Evolutionary conservation across 2,888 invertebrate species (phyloP).

Genomic region (Trachelus iudaicus): DNA sequence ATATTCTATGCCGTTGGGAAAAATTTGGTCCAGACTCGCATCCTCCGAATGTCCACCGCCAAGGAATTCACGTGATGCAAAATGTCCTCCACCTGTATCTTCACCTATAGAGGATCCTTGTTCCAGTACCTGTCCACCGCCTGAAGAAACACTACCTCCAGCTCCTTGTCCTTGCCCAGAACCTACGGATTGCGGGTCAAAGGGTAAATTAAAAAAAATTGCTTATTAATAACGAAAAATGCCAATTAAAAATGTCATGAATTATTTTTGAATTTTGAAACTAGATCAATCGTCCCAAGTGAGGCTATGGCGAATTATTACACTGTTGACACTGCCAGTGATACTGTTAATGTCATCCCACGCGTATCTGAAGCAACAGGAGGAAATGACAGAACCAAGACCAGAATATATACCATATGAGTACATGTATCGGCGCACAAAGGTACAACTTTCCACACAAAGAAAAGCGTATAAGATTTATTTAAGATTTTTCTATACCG

Average conservation of each 20-base stretch:
- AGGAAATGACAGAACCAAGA: constrained; percentile 33
- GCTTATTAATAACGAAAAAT: neutral
- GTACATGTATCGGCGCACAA: constrained; percentile 39
- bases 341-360: neutral
- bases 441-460: constrained; percentile 31
- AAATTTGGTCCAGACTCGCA: neutral
- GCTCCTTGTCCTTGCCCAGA: neutral
- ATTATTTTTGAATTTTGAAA: neutral
- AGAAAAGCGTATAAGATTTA: neutral
- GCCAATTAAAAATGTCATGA: neutral
- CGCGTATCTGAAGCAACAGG: constrained; percentile 5
- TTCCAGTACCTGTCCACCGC: neutral
- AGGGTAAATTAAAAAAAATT: neutral
- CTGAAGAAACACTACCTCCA: neutral
- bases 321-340: neutral
- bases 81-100: neutral
- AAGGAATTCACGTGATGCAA: neutral
- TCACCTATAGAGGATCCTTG: neutral
- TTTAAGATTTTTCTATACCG: constrained; percentile 6
- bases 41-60: neutral
- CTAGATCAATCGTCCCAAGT: neutral
- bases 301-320: neutral
- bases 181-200: neutral
- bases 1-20: neutral
- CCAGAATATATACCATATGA: constrained; percentile 39